These are phyloP conservation scores for Ciona savignyi DNA, from an alignment of 23 tunicate genomes.

Conservation along the genomic window DNA sequence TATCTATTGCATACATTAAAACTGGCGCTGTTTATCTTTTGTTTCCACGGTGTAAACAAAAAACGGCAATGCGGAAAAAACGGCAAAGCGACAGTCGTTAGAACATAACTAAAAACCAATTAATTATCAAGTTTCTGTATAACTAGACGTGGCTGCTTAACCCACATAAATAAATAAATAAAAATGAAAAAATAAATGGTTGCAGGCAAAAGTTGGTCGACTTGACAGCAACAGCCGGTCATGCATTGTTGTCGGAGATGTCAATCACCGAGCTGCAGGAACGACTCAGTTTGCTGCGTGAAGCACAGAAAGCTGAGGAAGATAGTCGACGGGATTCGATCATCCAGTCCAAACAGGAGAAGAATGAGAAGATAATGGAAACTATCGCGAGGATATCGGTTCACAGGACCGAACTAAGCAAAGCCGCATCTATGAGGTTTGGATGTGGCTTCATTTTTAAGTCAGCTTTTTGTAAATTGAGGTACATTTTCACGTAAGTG, in stretches of 20 bases:
- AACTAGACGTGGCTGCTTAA: too few relatives aligned
- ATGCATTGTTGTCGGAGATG: constrained; percentile 89
- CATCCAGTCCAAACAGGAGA: constrained; percentile 53
- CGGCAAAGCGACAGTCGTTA: too few relatives aligned
- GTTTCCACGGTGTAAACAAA: too few relatives aligned
- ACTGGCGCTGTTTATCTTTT: too few relatives aligned
- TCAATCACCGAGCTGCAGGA: constrained; percentile 87
- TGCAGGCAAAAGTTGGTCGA: constrained; percentile 75
- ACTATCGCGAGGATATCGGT: constrained; percentile 55
- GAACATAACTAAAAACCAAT: too few relatives aligned
- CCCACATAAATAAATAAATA: too few relatives aligned
- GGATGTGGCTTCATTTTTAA: too few relatives aligned
- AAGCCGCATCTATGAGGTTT: constrained; percentile 59
- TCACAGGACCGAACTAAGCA: constrained; percentile 70
- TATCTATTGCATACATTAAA: too few relatives aligned
- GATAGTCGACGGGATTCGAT: constrained; percentile 59
- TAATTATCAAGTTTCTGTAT: too few relatives aligned
- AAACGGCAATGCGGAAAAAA: too few relatives aligned
- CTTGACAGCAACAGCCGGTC: constrained; percentile 89
- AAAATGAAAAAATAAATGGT: background rate
- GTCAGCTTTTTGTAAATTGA: too few relatives aligned
- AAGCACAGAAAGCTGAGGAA: constrained; percentile 42
- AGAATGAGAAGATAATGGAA: constrained; percentile 73
- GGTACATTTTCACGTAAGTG: too few relatives aligned
- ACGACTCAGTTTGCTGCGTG: constrained; percentile 61